Evolutionary conservation across 2,888 invertebrate species (phyloP).

Genomic region (Crossocerus cetratus): DNA sequence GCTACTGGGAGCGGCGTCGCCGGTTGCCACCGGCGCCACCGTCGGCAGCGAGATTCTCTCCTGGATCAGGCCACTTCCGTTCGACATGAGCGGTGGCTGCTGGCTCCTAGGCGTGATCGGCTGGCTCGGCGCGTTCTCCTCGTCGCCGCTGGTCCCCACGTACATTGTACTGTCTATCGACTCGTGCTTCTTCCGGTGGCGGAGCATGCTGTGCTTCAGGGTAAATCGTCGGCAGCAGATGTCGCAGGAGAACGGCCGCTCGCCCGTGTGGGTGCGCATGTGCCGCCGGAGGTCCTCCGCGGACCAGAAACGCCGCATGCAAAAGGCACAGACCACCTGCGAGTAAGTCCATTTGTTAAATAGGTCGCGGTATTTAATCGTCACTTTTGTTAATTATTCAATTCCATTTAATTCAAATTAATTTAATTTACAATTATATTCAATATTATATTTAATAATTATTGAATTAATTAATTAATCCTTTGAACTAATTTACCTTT

Average conservation of each 20-base stretch:
- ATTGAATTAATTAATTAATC: background rate
- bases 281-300: conserved; percentile 95
- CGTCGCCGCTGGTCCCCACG: conserved; percentile 79
- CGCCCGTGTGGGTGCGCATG: conserved; percentile 96
- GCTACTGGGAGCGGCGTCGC: conserved; percentile 70
- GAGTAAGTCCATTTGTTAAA: too few species aligned
- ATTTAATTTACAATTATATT: background rate
- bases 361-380: too few species aligned
- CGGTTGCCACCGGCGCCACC: conserved; percentile 69
- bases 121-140: conserved; percentile 74
- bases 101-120: conserved; percentile 68
- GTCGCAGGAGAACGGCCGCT: conserved; percentile 94
- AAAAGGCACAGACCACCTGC: conserved; percentile 92
- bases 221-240: conserved; percentile 93
- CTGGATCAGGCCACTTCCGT: conserved; percentile 52
- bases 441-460: background rate
- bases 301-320: conserved; percentile 96
- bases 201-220: conserved; percentile 95
- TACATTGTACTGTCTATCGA: conserved; percentile 79
- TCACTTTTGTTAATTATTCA: too few species aligned
- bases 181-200: conserved; percentile 93
- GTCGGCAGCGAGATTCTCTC: conserved; percentile 70
- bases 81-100: conserved; percentile 53
- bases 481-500: conserved; percentile 80
- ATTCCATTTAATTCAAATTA: background rate